Base-by-base conservation (phyloP, 2,888 invertebrate species). In the Dinocampus coccinellae region DNA sequence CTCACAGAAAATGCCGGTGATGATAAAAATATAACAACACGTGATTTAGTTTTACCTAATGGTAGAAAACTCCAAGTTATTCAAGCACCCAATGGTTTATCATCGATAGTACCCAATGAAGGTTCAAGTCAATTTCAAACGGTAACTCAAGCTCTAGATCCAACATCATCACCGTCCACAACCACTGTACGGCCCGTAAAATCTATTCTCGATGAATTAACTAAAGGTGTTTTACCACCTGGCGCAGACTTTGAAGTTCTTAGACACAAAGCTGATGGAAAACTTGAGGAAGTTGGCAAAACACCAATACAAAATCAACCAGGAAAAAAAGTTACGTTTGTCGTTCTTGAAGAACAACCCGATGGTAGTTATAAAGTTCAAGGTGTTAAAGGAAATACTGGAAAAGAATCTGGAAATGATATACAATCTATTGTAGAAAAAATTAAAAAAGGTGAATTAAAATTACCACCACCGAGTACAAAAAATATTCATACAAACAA, bases 341-440 rank as follows among this genome's bases (percentile, higher is more conserved):
- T 96, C 0, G 93, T 95, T 57, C 88, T 96, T 11, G 95, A 95
- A 86, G 95, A 96, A 83, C 95, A 95, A 84, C 91, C 93, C 3
- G 95, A 95, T 80, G 95, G 95, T 6, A 93, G 93, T 26, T 94
- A 94, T 77, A 95, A 95, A 87, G 95, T 95, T 0, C 94, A 95
- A 84, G 95, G 95, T 1, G 78, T 95, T 0, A 93, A 94, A 88
- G 94, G 95, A 0, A 95, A 94, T 80, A 90, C 91, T 0, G 90
- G 90, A 33, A 92, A 92, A 77, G 92, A 93, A 61, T 82, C 81
- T 9, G 91, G 91, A 0, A 91, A 92, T 3, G 94, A 95, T 82
- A 93, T 95, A 0, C 94, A 95, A 79, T 93, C 92, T 1, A 95
- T 95, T 79, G 89, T 96, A 60, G 92, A 94, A 75, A 92, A 92